Evolutionary conservation across 2,797 vertebrate species (phyloP), one percentile per base, ranked within the genome.

Genomic region (Onychomys arenicola): DNA sequence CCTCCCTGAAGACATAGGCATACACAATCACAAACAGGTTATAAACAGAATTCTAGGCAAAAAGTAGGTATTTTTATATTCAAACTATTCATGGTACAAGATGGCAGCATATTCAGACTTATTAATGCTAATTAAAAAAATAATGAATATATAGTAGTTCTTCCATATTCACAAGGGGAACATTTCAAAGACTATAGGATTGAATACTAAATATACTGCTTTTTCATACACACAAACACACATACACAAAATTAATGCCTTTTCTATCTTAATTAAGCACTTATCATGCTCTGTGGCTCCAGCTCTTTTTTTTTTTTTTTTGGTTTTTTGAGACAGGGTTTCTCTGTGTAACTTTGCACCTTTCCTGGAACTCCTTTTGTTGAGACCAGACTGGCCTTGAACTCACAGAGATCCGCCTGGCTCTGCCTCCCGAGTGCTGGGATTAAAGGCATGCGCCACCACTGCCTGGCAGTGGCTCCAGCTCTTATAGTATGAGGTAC

Each of bases 11-110:
- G 34, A 76, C 34, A 32, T 43, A 34, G 25, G 14, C 83, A 96
- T 34, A 21, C 3, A 34, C 46, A 77, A 40, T 95, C 91, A 96
- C 81, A 96, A 95, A 55, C 23, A 57, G 34, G n/a, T n/a, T 80
- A 78, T 94, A 85, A 77, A 78, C 49, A 78, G 71, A 73, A 27
- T 49, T 32, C 76, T 32, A 52, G 46, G 34, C 25, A 25, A 83
- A 92, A 94, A 90, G 6, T 89, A 75, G 75, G 12, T 37, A 84
- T 89, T 12, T 61, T 76, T 96, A 92, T 52, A 86, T 82, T 96
- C 37, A 93, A 89, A 34, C 25, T 71, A 77, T 40, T n/a, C 84
- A 89, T 84, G 37, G 86, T 27, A 91, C 61, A 93, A 95, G n/a
- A 23, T 71, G 80, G 40, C 8, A 89, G 67, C 6, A 94, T 71